Conservation (phyloP, 2,888 invertebrate genomes). For the Unio pictorum region DNA sequence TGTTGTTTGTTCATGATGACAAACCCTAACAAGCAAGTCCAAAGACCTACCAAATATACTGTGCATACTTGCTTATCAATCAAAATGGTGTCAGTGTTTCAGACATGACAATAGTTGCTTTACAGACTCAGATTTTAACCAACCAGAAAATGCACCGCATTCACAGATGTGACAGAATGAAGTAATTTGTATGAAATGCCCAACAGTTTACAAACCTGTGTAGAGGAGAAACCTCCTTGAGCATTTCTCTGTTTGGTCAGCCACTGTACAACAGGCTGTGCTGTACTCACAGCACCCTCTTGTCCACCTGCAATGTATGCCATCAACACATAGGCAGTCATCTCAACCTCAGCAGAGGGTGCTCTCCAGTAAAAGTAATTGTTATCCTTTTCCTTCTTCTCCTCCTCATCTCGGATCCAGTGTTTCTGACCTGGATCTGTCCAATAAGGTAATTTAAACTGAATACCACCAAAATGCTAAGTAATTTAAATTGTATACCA, state of each 20-base stretch:
- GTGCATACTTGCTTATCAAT: too few relatives aligned
- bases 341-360: constrained; percentile 84
- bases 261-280: constrained; percentile 80
- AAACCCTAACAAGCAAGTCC: too few relatives aligned
- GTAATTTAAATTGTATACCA: too few relatives aligned
- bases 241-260: constrained; percentile 83
- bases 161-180: too few relatives aligned
- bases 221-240: constrained; percentile 68
- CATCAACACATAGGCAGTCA: constrained; percentile 89
- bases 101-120: too few relatives aligned
- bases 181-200: too few relatives aligned
- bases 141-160: too few relatives aligned
- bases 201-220: constrained; percentile 56
- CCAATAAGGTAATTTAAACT: constrained; percentile 2
- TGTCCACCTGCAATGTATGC: constrained; percentile 75
- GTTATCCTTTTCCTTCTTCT: constrained; percentile 20
- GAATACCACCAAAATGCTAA: not conserved
- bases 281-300: constrained; percentile 34
- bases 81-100: too few relatives aligned
- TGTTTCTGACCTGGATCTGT: constrained; percentile 78
- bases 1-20: too few relatives aligned
- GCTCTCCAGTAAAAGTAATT: constrained; percentile 73
- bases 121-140: too few relatives aligned
- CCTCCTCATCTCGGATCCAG: constrained; percentile 80
- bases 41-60: too few relatives aligned